phyloP scores from a whole-genome alignment of 92 coral and sea anemone genomes.

The Hydrozoanthus gracilis region DNA sequence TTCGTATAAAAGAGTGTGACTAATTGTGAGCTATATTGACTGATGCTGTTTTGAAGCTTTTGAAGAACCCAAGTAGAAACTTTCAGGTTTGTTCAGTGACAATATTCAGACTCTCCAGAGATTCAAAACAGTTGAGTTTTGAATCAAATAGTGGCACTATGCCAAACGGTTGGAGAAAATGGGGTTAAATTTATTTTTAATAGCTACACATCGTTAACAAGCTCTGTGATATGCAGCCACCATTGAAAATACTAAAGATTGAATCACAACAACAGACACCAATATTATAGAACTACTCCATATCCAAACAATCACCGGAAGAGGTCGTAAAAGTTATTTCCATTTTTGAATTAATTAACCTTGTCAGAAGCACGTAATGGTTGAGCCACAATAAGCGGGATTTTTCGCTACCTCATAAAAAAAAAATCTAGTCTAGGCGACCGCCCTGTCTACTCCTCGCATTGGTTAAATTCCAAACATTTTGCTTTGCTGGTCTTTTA shows the following conservation, averaged over 20 bases:
- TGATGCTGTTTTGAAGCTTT: no score
- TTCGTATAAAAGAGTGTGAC: no score
- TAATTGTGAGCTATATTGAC: no score
- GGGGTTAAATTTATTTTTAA: not conserved
- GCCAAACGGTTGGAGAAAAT: not conserved
- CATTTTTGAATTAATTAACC: slow-evolving; percentile 11
- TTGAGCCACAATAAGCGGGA: no score
- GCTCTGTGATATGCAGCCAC: no score
- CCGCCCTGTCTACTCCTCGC: not conserved
- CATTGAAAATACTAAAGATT: no score
- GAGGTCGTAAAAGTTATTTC: not conserved
- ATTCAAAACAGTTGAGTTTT: no score
- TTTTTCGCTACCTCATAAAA: not conserved
- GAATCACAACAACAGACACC: not conserved
- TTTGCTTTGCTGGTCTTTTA: not conserved
- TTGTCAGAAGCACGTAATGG: not conserved
- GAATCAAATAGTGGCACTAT: not conserved
- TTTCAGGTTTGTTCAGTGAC: no score
- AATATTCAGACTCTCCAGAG: no score
- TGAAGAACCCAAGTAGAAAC: no score
- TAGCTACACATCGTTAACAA: no score
- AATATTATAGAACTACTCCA: not conserved
- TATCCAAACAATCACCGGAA: slow-evolving; percentile 14
- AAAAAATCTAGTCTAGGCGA: not conserved
- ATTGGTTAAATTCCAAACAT: slow-evolving; percentile 35